A percentile compares a stretch with the other conserved stretches of the same genome.
Conservation (phyloP, 2,113 vertebrate species). For the Psittacara wagleri region DNA sequence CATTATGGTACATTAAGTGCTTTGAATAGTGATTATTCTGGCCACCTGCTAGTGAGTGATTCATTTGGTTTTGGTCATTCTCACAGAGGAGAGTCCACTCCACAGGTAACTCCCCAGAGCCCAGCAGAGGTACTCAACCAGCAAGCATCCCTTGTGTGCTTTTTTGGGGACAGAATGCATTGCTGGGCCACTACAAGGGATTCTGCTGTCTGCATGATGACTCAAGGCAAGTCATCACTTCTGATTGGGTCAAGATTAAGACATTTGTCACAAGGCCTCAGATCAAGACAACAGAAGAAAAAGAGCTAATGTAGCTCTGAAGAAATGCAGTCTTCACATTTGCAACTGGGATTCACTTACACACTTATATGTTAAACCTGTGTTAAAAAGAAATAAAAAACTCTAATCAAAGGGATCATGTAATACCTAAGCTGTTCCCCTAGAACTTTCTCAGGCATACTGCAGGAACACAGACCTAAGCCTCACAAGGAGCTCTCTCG, state of each 20-base stretch:
- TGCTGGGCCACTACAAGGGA: background rate
- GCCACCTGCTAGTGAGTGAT: constrained; percentile 34
- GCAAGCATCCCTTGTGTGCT: background rate
- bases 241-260: constrained; percentile 29
- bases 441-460: background rate
- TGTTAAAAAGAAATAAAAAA: constrained; percentile 33
- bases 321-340: background rate
- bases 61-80: constrained; percentile 18
- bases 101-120: background rate
- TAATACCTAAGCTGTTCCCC: background rate
- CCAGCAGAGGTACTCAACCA: background rate
- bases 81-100: background rate
- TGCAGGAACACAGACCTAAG: background rate
- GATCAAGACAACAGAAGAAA: constrained; percentile 48
- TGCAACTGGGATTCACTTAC: constrained; percentile 5
- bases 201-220: constrained; percentile 1
- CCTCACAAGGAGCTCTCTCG: background rate
- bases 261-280: constrained; percentile 50
- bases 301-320: constrained; percentile 2
- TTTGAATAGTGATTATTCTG: constrained; percentile 54
- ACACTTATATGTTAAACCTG: background rate
- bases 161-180: background rate
- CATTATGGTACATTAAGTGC: constrained; percentile 75
- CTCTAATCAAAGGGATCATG: background rate
- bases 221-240: constrained; percentile 9